phyloP scores from a whole-genome alignment of 2,888 invertebrate species.

The Lasiommata megera region DNA sequence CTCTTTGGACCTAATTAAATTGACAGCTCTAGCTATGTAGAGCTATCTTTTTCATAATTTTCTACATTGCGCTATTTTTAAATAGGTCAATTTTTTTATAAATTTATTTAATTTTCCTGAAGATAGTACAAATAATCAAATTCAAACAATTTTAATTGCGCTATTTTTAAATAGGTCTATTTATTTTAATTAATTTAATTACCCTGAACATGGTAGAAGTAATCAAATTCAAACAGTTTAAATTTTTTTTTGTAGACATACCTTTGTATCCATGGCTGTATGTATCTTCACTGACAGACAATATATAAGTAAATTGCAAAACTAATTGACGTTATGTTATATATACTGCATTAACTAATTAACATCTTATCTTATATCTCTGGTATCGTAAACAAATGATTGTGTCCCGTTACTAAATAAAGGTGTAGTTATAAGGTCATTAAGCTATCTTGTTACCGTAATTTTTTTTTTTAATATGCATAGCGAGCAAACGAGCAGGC shows the following conservation, averaged over 20 bases:
- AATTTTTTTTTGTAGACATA: neutral
- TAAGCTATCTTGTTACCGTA: neutral
- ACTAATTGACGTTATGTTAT: neutral
- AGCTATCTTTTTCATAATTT: too few relatives aligned
- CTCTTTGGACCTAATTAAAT: too few relatives aligned
- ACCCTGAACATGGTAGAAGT: neutral
- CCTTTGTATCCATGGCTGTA: neutral
- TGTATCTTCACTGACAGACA: neutral
- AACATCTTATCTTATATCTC: neutral
- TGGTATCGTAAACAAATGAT: neutral
- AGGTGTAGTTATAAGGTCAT: neutral
- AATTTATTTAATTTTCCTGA: too few relatives aligned
- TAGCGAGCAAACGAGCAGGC: too few relatives aligned
- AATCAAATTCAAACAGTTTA: neutral
- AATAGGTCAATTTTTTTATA: too few relatives aligned
- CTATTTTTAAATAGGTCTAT: too few relatives aligned
- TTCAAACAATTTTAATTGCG: too few relatives aligned
- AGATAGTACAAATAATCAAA: too few relatives aligned
- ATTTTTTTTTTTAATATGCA: too few relatives aligned
- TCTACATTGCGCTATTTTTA: too few relatives aligned
- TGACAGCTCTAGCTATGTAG: too few relatives aligned
- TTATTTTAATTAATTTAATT: too few relatives aligned
- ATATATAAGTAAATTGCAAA: neutral
- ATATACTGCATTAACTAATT: neutral
- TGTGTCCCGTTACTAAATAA: neutral